Evolutionary conservation across 35 echinoderm and acorn worm genomes (phyloP), one percentile per base, ranked within the genome.

Genomic region (Heliocidaris erythrogramma): DNA sequence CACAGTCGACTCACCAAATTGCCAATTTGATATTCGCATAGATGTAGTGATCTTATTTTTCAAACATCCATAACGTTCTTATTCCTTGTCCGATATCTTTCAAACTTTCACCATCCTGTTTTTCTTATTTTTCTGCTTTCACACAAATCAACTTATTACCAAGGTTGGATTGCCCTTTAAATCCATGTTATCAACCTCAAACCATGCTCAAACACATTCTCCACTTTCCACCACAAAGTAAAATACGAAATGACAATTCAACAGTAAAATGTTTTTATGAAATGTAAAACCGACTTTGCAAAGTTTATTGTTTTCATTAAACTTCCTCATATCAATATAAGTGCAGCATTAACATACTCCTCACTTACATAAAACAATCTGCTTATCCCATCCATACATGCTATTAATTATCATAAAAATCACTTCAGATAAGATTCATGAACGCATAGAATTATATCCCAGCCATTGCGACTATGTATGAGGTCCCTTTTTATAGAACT

Each of bases 271-370:
- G 85, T 48, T 89, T 27, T 89, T 89, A 89, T 89, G 87, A 89
- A 89, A 89, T 32, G 87, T 89, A 89, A 89, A 89, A 89, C 87
- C 87, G 47, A 89, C 87, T 89, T 32, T 47, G 21, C 47, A 89
- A 47, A 89, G 87, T 89, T 89, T 89, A 89, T 89, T 89, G 29
- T 89, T 30, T 89, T 89, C 87, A 17, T 47, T 48, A 12, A 89
- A 89, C 31, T 89, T 13, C 47, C 13, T 32, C 87, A 2, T 89
- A 18, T 18, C 69, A 89, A 31, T 87, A 30, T 30, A 21, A 30
- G 47, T 89, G 87, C 87, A 32, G 47, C 31, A 89, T 42, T 27
- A 89, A 48, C 87, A 84, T 4, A 89, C 87, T 47, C 87, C 32
- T 48, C 30, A 14, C 87, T 47, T 32, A 89, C 87, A 89, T 32